phyloP scores from a whole-genome alignment of 2,113 vertebrate species.

The Peromyscus leucopus region DNA sequence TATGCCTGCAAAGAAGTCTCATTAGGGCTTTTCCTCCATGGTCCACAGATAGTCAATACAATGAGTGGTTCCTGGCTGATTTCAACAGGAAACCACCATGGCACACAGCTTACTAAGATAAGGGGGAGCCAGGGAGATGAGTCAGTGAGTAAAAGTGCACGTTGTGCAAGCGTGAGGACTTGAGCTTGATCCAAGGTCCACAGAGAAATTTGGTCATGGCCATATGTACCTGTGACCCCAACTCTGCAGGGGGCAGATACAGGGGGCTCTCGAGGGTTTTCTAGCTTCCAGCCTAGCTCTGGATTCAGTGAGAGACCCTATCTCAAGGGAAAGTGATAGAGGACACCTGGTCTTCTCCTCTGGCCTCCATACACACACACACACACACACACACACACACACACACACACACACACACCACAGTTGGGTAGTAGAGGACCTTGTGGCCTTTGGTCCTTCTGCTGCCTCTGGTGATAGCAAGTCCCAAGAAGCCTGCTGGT shows the following conservation, averaged over 20 bases:
- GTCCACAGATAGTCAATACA: neutral
- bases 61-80: neutral
- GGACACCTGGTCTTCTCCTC: neutral
- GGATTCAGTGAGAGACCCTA: neutral
- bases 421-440: neutral
- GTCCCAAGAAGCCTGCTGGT: neutral
- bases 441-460: neutral
- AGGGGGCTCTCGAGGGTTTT: neutral
- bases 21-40: neutral
- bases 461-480: neutral
- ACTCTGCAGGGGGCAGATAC: neutral
- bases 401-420: neutral
- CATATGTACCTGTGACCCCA: neutral
- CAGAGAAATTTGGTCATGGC: neutral
- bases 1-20: neutral
- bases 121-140: neutral
- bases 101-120: neutral
- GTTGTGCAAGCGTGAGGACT: neutral
- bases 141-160: neutral
- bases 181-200: no score
- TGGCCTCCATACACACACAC: neutral
- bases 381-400: neutral
- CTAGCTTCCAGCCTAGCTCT: neutral
- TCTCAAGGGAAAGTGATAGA: neutral
- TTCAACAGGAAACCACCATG: neutral